Evolutionary conservation across 2,888 invertebrate genomes (phyloP), one percentile per base, ranked within the genome.

Genomic region (Mystacides longicornis): DNA sequence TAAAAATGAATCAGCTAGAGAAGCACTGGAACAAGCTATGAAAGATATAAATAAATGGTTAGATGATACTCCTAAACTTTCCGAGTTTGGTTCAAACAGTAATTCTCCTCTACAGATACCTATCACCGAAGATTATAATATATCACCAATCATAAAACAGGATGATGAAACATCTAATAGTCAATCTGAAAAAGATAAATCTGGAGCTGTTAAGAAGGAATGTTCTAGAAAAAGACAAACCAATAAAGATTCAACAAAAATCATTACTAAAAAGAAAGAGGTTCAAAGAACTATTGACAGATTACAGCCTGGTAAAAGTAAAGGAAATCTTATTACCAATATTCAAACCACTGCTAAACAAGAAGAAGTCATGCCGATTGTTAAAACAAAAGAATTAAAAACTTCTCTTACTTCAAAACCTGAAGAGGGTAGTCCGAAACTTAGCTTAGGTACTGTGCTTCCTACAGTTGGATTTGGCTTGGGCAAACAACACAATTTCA

Each of bases 31-130:
- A 62, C 86, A 89, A 73, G 88, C 87, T 18, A 75, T 87, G 0
- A 87, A 92, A 79, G 92, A 92, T 67, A 90, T 92, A 43, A 91
- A 89, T 67, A 89, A 90, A 65, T 92, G 91, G 90, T 71, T 93
- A 57, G 90, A 91, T 65, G 90, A 90, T 64, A 87, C 90, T 0
- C 90, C 91, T 0, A 83, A 85, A 63, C 81, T 84, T 59, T 81
- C 86, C 0, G 85, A 85, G 64, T 83, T 85, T 61, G 89, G 87
- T 64, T 89, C 89, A 1, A 85, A 84, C 5, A 87, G 86, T 64
- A 89, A 88, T 69, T 90, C 90, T 0, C 85, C 86, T 0, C 81
- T 85, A 2, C 81, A 81, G 58, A 82, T 83, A 45, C 78, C 82
- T 60, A 74, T 76, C 37, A 74, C 82, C 2, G 85, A 87, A 66